Evolutionary conservation across 2,888 invertebrate genomes (phyloP).

Genomic region (Pyrrhosoma nymphula): DNA sequence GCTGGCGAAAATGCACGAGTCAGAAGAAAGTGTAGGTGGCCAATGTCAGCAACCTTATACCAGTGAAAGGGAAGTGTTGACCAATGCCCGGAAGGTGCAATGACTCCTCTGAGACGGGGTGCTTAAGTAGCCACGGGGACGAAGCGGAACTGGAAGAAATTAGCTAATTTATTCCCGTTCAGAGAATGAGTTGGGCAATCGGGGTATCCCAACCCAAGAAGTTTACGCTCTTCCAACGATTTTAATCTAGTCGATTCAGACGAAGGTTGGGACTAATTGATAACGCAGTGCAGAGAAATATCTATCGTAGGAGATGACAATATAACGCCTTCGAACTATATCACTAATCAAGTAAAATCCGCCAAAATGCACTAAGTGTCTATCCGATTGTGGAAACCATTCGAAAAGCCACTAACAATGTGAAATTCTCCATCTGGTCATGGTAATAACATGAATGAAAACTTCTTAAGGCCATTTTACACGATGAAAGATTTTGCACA

Average conservation of each 20-base stretch:
- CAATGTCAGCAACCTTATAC: constrained; percentile 52
- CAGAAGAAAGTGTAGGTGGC: constrained; percentile 45
- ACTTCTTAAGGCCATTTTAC: too few relatives aligned
- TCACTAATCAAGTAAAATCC: too few relatives aligned
- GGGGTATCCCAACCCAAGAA: not conserved
- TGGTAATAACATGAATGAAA: too few relatives aligned
- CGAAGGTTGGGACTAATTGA: too few relatives aligned
- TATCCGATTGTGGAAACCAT: too few relatives aligned
- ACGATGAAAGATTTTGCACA: too few relatives aligned
- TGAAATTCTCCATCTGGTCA: too few relatives aligned
- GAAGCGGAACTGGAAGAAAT: constrained; percentile 11
- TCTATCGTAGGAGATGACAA: too few relatives aligned
- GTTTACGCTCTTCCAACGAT: not conserved
- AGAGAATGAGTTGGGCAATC: not conserved
- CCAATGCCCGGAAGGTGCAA: constrained; percentile 38
- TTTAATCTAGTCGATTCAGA: not conserved
- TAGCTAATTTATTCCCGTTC: constrained; percentile 47
- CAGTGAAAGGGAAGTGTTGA: constrained; percentile 43
- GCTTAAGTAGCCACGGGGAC: not conserved
- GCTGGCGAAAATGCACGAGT: constrained; percentile 2
- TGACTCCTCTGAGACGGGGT: constrained; percentile 23
- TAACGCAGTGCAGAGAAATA: too few relatives aligned
- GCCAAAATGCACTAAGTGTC: too few relatives aligned
- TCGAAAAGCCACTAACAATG: too few relatives aligned
- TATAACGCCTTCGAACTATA: too few relatives aligned